Evolutionary conservation across 2,797 vertebrate species (phyloP).

Genomic region (Artibeus jamaicensis): DNA sequence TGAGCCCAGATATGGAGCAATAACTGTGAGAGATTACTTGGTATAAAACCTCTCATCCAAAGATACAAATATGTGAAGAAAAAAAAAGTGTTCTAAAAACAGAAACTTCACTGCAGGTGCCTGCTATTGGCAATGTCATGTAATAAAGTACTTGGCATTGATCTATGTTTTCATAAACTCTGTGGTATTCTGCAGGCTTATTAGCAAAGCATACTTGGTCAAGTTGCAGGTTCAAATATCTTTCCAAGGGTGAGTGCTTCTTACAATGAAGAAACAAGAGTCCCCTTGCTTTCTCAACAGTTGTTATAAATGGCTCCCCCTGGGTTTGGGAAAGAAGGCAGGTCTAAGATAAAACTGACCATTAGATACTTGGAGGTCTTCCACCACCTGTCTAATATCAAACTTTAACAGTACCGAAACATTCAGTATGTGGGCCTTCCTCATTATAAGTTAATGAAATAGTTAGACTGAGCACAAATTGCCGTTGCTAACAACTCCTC

Average conservation of each 20-base stretch:
- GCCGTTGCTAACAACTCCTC: neutral
- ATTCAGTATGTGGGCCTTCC: neutral
- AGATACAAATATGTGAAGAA: slow-evolving; percentile 2
- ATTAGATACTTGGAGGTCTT: slow-evolving; percentile 54
- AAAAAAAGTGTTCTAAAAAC: slow-evolving; percentile 59
- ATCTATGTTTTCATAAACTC: slow-evolving; percentile 66
- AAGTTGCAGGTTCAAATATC: slow-evolving; percentile 23
- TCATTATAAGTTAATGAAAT: slow-evolving; percentile 3
- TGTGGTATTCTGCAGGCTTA: slow-evolving; percentile 32
- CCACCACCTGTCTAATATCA: neutral
- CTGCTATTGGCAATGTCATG: slow-evolving; percentile 33
- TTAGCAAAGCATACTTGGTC: slow-evolving; percentile 41
- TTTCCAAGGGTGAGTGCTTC: slow-evolving; percentile 35
- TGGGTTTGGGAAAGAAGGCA: neutral
- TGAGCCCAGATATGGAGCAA: neutral
- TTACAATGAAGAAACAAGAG: neutral
- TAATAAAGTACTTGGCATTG: slow-evolving; percentile 60
- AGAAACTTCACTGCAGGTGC: slow-evolving; percentile 60
- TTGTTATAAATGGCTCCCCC: slow-evolving; percentile 36
- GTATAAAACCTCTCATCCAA: slow-evolving; percentile 62
- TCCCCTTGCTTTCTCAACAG: slow-evolving; percentile 20
- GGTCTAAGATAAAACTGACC: slow-evolving; percentile 29
- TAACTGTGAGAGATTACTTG: neutral
- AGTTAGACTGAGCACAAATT: neutral
- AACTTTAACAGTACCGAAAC: neutral